These are phyloP conservation scores for Oncorhynchus kisutch DNA, from an alignment of 2,113 vertebrate species.

Conservation along the genomic window DNA sequence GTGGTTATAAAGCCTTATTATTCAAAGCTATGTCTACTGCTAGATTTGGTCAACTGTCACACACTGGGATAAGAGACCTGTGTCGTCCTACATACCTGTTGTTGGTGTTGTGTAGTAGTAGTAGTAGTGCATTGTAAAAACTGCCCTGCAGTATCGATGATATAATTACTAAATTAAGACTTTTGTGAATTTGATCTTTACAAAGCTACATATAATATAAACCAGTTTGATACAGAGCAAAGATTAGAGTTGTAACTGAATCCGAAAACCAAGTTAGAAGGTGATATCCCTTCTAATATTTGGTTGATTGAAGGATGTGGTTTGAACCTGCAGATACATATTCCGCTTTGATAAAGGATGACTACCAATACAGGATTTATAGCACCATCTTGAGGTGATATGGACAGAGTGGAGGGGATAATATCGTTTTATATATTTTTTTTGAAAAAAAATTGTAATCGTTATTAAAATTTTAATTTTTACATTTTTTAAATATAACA, in stretches of 20 bases:
- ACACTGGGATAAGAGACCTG: constrained; percentile 19
- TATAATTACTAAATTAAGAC: constrained; percentile 27
- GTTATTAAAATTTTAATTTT: too few relatives aligned
- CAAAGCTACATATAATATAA: background rate
- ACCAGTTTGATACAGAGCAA: background rate
- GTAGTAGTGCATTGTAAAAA: constrained; percentile 12
- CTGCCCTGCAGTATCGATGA: background rate
- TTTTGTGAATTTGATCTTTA: background rate
- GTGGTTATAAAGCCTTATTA: constrained; percentile 7
- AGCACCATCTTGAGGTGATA: background rate
- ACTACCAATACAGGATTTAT: background rate
- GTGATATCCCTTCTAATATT: too few relatives aligned
- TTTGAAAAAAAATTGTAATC: too few relatives aligned
- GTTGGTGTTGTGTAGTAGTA: background rate
- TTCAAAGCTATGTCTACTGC: constrained; percentile 9
- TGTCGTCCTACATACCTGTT: background rate
- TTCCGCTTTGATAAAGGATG: background rate
- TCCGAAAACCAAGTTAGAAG: too few relatives aligned
- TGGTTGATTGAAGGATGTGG: background rate
- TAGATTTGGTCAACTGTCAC: constrained; percentile 31
- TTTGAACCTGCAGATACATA: too few relatives aligned
- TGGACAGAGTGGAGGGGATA: background rate
- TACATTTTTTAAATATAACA: too few relatives aligned
- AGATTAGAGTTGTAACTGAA: background rate
- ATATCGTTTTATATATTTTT: background rate